phyloP scores from a whole-genome alignment of 2,797 vertebrate genomes.

The Cottoperca gobio region DNA sequence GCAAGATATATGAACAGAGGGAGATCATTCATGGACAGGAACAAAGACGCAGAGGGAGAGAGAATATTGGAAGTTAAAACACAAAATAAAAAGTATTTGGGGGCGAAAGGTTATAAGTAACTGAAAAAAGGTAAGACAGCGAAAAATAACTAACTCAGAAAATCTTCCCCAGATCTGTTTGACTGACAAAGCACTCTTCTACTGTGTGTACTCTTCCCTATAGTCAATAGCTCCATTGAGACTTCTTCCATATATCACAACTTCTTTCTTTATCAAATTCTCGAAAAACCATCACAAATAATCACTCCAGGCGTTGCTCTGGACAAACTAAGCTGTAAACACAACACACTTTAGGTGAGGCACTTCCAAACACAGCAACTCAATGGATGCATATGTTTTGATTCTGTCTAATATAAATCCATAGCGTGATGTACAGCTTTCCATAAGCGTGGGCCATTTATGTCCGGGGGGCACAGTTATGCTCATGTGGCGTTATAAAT shows the following conservation, averaged over 20 bases:
- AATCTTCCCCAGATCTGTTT: neutral
- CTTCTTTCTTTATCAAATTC: slow-evolving; percentile 32
- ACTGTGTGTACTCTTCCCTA: neutral
- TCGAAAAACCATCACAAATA: slow-evolving; percentile 13
- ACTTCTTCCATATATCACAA: neutral
- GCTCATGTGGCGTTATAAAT: slow-evolving; percentile 76
- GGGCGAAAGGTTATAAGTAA: neutral
- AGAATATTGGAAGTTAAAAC: neutral
- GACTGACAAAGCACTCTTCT: neutral
- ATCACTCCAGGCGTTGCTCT: neutral
- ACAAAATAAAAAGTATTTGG: neutral
- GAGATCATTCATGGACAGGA: slow-evolving; percentile 3
- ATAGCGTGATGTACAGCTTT: slow-evolving; percentile 68
- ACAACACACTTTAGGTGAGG: neutral
- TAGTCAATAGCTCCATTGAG: neutral
- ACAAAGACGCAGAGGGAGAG: neutral
- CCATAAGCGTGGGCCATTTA: slow-evolving; percentile 48
- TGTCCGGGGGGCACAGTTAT: slow-evolving; percentile 61
- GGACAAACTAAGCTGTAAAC: slow-evolving; percentile 9
- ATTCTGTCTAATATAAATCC: slow-evolving; percentile 69
- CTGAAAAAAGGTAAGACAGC: neutral
- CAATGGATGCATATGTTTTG: slow-evolving; percentile 43
- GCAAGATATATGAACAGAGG: slow-evolving; percentile 8
- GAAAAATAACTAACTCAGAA: neutral
- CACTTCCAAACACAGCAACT: slow-evolving; percentile 17